phyloP scores from a whole-genome alignment of 2,797 vertebrate species.

The Gymnocypris eckloni region DNA sequence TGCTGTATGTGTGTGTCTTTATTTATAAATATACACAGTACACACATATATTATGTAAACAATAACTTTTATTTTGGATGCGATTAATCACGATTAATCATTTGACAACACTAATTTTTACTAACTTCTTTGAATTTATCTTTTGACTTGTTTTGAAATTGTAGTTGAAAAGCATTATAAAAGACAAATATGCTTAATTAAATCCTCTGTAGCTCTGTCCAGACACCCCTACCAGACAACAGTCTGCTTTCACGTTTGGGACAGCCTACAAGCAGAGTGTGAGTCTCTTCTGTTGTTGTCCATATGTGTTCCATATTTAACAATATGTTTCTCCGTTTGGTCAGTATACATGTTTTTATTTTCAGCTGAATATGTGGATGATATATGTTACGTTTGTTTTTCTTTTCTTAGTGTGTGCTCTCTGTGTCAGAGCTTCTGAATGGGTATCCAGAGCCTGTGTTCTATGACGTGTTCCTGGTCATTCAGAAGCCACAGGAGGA shows the following conservation, averaged over 20 bases:
- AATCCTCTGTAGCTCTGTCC: conserved; percentile 86
- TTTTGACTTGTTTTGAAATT: no score
- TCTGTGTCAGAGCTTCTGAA: conserved; percentile 83
- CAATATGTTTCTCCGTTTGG: neutral
- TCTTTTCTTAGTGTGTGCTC: conserved; percentile 84
- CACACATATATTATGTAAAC: no score
- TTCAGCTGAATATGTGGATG: neutral
- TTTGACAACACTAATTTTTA: neutral
- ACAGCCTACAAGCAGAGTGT: conserved; percentile 91
- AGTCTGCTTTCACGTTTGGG: conserved; percentile 90
- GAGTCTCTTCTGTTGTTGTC: conserved; percentile 67
- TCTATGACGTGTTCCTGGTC: conserved; percentile 93
- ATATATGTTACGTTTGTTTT: conserved; percentile 66
- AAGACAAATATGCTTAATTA: neutral
- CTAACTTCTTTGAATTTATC: neutral
- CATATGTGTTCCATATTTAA: neutral
- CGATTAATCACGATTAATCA: no score
- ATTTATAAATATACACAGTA: no score
- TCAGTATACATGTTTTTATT: conserved; percentile 4
- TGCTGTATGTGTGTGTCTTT: no score
- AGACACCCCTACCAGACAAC: conserved; percentile 80
- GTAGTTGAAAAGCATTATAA: neutral
- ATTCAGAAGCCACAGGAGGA: conserved; percentile 76
- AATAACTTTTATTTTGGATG: no score
- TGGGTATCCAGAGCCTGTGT: conserved; percentile 83